Evolutionary conservation across 2,113 vertebrate species (phyloP).

Genomic region (Mesitornis unicolor): DNA sequence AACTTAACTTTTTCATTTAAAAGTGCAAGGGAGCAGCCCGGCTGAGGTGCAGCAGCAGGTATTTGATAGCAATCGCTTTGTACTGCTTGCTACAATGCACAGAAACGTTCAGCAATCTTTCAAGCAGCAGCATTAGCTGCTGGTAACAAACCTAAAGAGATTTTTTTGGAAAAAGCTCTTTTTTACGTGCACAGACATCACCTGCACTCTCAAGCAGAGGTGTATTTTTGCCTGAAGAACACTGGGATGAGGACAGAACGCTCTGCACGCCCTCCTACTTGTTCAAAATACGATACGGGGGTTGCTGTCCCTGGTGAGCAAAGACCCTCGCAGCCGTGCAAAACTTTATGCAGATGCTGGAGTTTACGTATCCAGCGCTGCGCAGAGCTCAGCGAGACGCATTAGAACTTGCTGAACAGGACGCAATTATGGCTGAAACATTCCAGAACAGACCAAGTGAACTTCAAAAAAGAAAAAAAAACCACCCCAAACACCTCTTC

Average conservation of each 20-base stretch:
- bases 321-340: background rate
- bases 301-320: background rate
- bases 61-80: background rate
- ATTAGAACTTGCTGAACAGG: slow-evolving; percentile 53
- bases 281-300: background rate
- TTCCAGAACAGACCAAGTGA: slow-evolving; percentile 43
- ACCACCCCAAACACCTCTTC: background rate
- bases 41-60: background rate
- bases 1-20: background rate
- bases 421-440: slow-evolving; percentile 36
- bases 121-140: background rate
- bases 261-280: background rate
- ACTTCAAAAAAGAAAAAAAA: slow-evolving; percentile 22
- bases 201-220: background rate
- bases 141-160: background rate
- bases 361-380: background rate
- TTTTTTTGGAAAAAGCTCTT: background rate
- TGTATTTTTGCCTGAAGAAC: background rate
- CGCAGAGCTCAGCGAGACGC: background rate
- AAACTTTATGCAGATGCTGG: background rate
- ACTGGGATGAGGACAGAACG: rapidly evolving
- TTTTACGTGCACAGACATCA: background rate
- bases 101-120: background rate
- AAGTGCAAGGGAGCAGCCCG: background rate
- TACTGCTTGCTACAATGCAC: background rate